These are phyloP conservation scores for Eulemur macaco DNA, from an alignment of 2,113 vertebrate species.

Conservation along the genomic window DNA sequence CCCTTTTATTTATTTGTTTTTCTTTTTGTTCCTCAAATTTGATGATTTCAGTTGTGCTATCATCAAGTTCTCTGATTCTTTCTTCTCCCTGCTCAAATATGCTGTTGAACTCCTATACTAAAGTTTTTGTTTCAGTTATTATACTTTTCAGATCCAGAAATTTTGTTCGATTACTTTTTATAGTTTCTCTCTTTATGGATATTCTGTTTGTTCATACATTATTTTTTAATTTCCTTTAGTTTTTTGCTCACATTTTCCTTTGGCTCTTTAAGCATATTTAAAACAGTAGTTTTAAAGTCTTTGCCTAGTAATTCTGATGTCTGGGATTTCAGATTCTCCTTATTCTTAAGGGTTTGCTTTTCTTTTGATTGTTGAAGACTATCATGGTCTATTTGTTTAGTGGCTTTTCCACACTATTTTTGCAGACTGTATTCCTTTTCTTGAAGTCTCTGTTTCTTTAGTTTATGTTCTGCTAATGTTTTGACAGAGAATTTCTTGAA, in stretches of 20 bases:
- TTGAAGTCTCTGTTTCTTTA: background rate
- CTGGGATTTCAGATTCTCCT: background rate
- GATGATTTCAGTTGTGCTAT: background rate
- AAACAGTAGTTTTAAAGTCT: background rate
- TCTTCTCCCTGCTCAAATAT: background rate
- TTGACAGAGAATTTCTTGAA: background rate
- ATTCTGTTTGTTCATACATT: background rate
- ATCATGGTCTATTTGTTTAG: background rate
- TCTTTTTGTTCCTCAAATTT: background rate
- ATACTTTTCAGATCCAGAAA: background rate
- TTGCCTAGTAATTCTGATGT: background rate
- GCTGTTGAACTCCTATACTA: background rate
- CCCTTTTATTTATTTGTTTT: background rate
- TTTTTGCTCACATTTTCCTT: background rate
- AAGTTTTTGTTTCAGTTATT: background rate
- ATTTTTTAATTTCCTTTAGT: background rate
- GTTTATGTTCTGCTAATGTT: background rate
- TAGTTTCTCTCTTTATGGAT: background rate
- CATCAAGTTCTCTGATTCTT: background rate
- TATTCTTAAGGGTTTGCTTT: background rate
- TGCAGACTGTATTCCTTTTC: background rate
- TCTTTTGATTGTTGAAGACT: background rate
- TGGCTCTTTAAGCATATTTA: background rate
- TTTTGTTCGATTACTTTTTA: background rate
- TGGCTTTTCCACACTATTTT: background rate